A percentile compares a stretch with the other conserved stretches of the same genome.
phyloP scores from a whole-genome alignment of 2,113 vertebrate genomes.

The Odobenus rosmarus region DNA sequence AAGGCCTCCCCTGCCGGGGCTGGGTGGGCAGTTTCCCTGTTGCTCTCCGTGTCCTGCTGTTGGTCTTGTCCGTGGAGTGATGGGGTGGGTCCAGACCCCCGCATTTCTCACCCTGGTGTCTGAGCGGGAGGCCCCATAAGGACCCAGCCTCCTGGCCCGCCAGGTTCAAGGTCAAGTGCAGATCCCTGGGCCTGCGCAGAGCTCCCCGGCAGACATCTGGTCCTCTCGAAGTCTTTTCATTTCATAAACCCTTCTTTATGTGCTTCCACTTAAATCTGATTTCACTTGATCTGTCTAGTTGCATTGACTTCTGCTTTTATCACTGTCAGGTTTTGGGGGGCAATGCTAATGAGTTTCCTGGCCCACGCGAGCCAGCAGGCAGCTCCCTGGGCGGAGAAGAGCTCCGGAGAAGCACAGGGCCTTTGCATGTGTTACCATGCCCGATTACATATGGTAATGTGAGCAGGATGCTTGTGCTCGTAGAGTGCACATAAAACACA shows the following conservation, averaged over 20 bases:
- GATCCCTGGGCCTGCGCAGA: fast-evolving
- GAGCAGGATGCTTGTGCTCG: neutral
- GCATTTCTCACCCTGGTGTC: fast-evolving
- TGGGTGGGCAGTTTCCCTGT: no score
- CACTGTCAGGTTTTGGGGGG: neutral
- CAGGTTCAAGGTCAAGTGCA: neutral
- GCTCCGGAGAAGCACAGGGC: fast-evolving
- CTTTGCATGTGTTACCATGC: neutral
- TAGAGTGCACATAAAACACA: neutral
- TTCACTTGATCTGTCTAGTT: neutral
- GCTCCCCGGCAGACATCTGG: no score
- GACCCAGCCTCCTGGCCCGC: no score
- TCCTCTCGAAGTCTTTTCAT: neutral
- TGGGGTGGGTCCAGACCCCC: no score
- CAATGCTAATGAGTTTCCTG: neutral
- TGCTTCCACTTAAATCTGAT: neutral
- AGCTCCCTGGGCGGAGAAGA: neutral
- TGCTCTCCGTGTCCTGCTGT: neutral
- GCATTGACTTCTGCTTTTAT: neutral
- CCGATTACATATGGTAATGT: neutral
- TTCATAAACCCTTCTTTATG: neutral
- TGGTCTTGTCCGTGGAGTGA: neutral
- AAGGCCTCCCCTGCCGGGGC: neutral
- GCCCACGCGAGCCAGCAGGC: neutral
- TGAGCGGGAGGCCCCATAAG: fast-evolving